Evolutionary conservation across 2,888 invertebrate species (phyloP).

Genomic region (Phytoseiulus persimilis): DNA sequence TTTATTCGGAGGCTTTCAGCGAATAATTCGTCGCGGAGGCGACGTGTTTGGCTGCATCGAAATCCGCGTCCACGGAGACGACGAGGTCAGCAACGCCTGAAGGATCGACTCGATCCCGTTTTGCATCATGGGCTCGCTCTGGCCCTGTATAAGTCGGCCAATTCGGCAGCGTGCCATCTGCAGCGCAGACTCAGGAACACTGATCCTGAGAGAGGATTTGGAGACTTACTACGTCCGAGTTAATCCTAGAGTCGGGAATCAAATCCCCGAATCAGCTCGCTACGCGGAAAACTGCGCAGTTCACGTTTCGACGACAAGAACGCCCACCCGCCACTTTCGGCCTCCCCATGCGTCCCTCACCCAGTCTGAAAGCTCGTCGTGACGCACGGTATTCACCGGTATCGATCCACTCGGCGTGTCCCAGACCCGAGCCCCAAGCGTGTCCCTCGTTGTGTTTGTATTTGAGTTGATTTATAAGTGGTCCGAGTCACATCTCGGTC

Average conservation of each 20-base stretch:
- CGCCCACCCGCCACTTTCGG: background rate
- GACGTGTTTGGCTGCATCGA: background rate
- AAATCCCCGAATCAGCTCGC: background rate
- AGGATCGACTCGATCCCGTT: background rate
- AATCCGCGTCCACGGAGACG: background rate
- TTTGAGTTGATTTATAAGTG: no score
- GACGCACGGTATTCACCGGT: no score
- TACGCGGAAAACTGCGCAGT: background rate
- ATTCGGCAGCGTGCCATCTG: background rate
- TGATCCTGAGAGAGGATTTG: background rate
- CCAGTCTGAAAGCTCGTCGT: no score
- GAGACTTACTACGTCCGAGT: background rate
- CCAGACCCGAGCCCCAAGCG: no score
- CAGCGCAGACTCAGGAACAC: background rate
- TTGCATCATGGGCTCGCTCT: background rate
- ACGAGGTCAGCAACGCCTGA: background rate
- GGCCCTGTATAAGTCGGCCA: background rate
- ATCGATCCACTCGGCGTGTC: no score
- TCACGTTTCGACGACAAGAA: background rate
- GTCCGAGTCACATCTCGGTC: no score
- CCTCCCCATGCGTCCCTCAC: no score
- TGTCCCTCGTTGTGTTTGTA: no score
- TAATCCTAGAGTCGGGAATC: background rate
- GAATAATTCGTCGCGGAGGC: no score
- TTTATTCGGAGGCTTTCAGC: no score